These are phyloP conservation scores for Glomeris maerens DNA, from an alignment of 1,140 invertebrate genomes.

Conservation along the genomic window DNA sequence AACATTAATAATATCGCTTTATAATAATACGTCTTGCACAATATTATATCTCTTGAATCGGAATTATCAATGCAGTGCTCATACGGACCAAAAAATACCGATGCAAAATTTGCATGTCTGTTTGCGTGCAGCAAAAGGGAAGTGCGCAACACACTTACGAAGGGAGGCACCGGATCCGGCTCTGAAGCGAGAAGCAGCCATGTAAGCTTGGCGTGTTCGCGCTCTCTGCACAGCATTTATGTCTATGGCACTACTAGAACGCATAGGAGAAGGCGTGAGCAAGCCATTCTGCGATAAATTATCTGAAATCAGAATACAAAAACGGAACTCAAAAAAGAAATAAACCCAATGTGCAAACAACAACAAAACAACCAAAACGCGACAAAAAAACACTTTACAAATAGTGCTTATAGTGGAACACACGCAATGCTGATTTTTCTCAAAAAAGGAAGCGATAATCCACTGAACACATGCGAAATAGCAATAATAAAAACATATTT, in stretches of 20 bases:
- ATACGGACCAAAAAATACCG: too few species aligned
- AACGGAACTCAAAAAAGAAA: background rate
- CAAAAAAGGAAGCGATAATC: too few species aligned
- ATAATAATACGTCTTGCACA: too few species aligned
- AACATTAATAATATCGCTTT: too few species aligned
- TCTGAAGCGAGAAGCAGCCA: slow-evolving; percentile 56
- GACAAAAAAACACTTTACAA: slow-evolving; percentile 12
- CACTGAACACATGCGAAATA: too few species aligned
- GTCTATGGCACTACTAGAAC: slow-evolving; percentile 87
- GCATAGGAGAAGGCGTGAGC: slow-evolving; percentile 33
- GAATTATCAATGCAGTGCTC: too few species aligned
- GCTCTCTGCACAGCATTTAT: slow-evolving; percentile 72
- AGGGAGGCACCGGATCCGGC: slow-evolving; percentile 51
- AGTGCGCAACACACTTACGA: slow-evolving; percentile 45
- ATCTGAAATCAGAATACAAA: slow-evolving; percentile 2
- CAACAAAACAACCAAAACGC: background rate
- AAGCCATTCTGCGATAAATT: slow-evolving; percentile 1
- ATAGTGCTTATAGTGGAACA: too few species aligned
- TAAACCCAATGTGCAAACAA: background rate
- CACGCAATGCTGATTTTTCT: too few species aligned
- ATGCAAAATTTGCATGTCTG: too few species aligned
- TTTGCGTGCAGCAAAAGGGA: too few species aligned
- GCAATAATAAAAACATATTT: too few species aligned
- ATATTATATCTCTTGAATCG: too few species aligned
- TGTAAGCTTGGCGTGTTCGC: slow-evolving; percentile 61